These are phyloP conservation scores for Dinoponera quadriceps DNA, from an alignment of 1,140 invertebrate species.

Conservation along the genomic window DNA sequence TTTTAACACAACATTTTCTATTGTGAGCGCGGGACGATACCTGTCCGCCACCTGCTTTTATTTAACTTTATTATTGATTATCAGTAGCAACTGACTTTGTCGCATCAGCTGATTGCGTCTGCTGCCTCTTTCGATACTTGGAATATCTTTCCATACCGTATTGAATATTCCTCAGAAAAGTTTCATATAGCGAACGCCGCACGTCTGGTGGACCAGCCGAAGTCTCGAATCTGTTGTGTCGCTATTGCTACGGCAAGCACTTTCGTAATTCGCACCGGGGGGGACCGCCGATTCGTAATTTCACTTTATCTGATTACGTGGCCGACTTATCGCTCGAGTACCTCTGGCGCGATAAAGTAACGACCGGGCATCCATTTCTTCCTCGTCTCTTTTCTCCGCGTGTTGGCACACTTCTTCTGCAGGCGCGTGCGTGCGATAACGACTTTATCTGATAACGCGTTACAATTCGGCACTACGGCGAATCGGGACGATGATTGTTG, in stretches of 20 bases:
- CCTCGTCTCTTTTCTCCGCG: conserved; percentile 1
- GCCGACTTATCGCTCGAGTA: conserved; percentile 56
- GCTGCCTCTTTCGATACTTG: too few relatives aligned
- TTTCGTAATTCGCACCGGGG: conserved; percentile 37
- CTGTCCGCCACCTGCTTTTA: too few relatives aligned
- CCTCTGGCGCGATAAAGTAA: conserved; percentile 39
- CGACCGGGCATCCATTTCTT: neutral
- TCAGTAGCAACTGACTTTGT: too few relatives aligned
- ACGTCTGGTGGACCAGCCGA: neutral
- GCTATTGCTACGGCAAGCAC: neutral
- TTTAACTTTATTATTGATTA: too few relatives aligned
- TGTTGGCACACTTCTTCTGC: conserved; percentile 25
- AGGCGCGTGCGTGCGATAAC: conserved; percentile 31
- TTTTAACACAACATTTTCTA: too few relatives aligned
- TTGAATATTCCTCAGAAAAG: neutral
- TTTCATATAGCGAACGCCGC: neutral
- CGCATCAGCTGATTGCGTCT: too few relatives aligned
- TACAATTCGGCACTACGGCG: conserved; percentile 39
- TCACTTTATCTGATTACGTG: conserved; percentile 60
- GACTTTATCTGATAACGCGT: conserved; percentile 48
- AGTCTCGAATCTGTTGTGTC: neutral
- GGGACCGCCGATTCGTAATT: conserved; percentile 38
- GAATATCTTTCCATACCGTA: too few relatives aligned
- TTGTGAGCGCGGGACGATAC: too few relatives aligned
- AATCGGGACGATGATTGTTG: conserved; percentile 5